Conservation (phyloP, 2,797 vertebrate species). For the Darevskia mixta region DNA sequence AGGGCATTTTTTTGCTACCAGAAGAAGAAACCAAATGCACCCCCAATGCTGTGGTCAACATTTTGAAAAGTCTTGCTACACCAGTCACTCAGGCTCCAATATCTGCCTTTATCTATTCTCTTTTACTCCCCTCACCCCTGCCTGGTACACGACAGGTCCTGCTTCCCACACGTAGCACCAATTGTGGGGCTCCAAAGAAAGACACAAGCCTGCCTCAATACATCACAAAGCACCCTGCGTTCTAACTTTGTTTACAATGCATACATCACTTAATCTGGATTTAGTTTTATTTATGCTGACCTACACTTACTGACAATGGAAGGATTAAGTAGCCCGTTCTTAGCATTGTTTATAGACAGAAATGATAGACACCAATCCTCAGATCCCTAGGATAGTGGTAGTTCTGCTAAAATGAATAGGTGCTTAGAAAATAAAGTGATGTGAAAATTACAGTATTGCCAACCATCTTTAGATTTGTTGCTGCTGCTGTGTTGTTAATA, state of each 20-base stretch:
- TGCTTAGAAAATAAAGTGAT: not conserved
- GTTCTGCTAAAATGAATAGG: not conserved
- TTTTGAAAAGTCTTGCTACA: not conserved
- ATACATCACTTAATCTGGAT: conserved; percentile 1
- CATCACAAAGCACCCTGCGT: not conserved
- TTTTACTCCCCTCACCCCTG: not conserved
- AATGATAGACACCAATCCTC: not conserved
- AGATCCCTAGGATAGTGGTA: not conserved
- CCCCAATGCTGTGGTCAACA: not conserved
- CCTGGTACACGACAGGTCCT: not conserved
- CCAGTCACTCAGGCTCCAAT: too few species aligned
- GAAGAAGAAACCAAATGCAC: not conserved
- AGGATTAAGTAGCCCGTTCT: not conserved
- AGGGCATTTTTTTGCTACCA: not conserved
- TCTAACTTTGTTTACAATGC: not conserved
- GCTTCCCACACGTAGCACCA: not conserved
- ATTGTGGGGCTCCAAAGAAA: not conserved
- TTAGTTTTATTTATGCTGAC: not conserved
- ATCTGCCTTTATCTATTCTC: not conserved
- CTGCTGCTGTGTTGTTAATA: not conserved
- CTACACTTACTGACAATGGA: not conserved
- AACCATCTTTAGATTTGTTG: not conserved
- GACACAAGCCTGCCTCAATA: not conserved
- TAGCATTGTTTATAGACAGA: not conserved
- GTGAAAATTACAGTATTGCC: not conserved